Evolutionary conservation across 2,888 invertebrate genomes (phyloP), one percentile per base, ranked within the genome.

Genomic region (Drosophila pegasa): DNA sequence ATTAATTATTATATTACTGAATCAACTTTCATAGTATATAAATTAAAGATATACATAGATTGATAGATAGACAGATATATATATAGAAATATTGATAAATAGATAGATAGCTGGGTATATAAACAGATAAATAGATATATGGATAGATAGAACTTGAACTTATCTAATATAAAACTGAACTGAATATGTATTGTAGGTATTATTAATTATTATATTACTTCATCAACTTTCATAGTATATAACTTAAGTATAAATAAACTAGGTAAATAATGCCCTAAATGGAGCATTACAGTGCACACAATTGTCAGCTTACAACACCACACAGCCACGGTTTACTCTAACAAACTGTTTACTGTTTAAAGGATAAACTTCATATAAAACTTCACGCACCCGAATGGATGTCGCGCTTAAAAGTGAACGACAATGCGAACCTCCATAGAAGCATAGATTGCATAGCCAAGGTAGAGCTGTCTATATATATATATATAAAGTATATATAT

Each of bases 381-480:
- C 76, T 80, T 51, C 92, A 91, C 79, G 95, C 94, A 33, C 94
- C 94, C 29, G 95, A 95, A 89, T 95, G 95, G 95, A 94, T 94
- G 65, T 93, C 94, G 68, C 93, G 94, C 83, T 92, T 95, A 65
- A 94, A 94, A 86, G 92, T 93, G 73, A 92, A 92, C 92, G 92
- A 93, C 92, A 88, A 94, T 78, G 93, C 94, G 75, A 94, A 95
- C 33, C 92, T 96, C 52, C 96, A 95, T 91, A 93, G 95, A 76
- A 97, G 97, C 60, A 96, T 96, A 72, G 97, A 97, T 91, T 97
- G 97, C 92, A 95, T 96, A 78, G 66, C 86, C 51, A 86, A 86
- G 86, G 86, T 86, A 86, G 45, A 52, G 60, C 54, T 45, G 35
- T 64, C 20, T 41, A 43, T 3, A 25, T 25, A 43, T 43, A n/a